Evolutionary conservation across 1,140 invertebrate genomes (phyloP), one percentile per base, ranked within the genome.

Genomic region (Lethrus apterus): DNA sequence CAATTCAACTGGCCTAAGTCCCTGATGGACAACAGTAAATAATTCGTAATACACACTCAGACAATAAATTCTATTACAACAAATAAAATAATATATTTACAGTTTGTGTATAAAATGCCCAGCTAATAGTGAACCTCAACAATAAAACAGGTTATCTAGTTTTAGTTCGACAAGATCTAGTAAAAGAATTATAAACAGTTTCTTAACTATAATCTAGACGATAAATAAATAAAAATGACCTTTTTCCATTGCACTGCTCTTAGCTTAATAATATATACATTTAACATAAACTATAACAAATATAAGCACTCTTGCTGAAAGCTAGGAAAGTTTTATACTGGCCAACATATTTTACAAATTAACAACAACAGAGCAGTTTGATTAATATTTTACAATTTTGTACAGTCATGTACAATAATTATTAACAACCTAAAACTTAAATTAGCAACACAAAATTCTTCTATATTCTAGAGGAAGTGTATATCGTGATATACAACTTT

Each of bases 171-270:
- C 9, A 36, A 36, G 14, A 36, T 10, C 19, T 36, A 42, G 13
- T 29, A n/a, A n/a, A 42, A 8, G 10, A 3, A 49, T 52, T 30
- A 46, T 44, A 32, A 49, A 7, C 4, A 32, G 10, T 11, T 32
- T 32, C 30, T 10, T 15, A 9, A 21, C 13, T 8, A 40, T 40
- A 40, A 40, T n/a, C n/a, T 26, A 48, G 17, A 26, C n/a, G 34
- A 31, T 20, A n/a, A 50, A 51, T 42, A 38, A 42, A 20, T 46
- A 13, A 32, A 36, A 45, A 23, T 26, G 41, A 33, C 32, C 24
- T 11, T 24, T 20, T 41, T 46, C 51, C 35, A 57, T 57, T 57
- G 55, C 55, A 57, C 55, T 57, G n/a, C n/a, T n/a, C n/a, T n/a
- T n/a, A n/a, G 41, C 45, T 52, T 44, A 41, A 44, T 21, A 45